These are phyloP conservation scores for Drosophila hydei DNA, from an alignment of 1,140 invertebrate species.

Conservation along the genomic window DNA sequence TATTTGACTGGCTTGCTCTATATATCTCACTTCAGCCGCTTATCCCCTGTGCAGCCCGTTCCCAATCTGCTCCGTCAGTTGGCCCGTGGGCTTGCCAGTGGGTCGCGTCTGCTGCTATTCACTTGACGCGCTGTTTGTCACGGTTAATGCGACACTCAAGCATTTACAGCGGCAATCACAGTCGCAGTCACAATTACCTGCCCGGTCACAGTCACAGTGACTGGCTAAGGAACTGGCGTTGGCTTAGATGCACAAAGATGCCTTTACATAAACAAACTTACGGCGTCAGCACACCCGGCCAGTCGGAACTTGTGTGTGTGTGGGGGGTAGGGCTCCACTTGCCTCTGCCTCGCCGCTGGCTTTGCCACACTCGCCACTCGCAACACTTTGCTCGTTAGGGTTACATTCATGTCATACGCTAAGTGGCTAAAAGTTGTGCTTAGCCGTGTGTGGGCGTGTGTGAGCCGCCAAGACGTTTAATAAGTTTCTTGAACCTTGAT, in stretches of 20 bases:
- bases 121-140: conserved; percentile 44
- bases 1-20: conserved; percentile 20
- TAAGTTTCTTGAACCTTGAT: conserved; percentile 64
- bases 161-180: conserved; percentile 13
- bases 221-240: conserved; percentile 5
- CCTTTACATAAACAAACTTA: conserved; percentile 36
- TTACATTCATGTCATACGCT: conserved; percentile 61
- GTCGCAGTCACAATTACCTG: conserved; percentile 11
- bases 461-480: conserved; percentile 37
- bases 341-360: conserved; percentile 8
- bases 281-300: conserved; percentile 11
- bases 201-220: conserved; percentile 13
- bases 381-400: conserved; percentile 58
- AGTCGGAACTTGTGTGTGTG: conserved; percentile 16
- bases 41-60: not conserved
- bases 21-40: not conserved
- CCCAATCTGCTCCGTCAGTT: too few relatives aligned
- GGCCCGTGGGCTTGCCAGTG: too few relatives aligned
- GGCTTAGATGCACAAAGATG: conserved; percentile 10
- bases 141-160: conserved; percentile 47
- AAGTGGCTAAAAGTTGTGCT: conserved; percentile 49
- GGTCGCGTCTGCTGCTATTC: conserved; percentile 14
- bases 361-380: conserved; percentile 38
- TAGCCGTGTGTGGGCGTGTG: conserved; percentile 7
- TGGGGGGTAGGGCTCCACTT: not conserved